Base-by-base conservation (phyloP, 1,140 invertebrate genomes). In the Magallana ariakensis region DNA sequence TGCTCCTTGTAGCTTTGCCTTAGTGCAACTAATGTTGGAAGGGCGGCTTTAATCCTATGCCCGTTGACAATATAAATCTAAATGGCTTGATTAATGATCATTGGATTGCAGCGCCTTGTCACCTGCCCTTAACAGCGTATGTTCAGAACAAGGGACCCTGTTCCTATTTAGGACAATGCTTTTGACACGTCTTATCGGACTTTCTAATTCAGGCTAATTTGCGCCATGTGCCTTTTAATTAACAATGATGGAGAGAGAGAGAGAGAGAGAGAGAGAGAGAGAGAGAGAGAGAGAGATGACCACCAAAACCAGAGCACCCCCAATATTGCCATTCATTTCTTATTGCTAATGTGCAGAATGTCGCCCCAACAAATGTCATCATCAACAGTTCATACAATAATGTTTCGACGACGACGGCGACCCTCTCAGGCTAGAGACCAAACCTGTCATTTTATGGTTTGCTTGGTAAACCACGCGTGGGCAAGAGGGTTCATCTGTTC, bases 1-100 rank as follows among this genome's bases (percentile, higher is more conserved):
- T 75, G 66, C 66, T 11, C 22, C 19, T 5, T 9, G 66, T 11
- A 26, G 19, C 66, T 46, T n/a, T 75, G 66, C 7, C 66, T 75
- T 26, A 75, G 22, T 33, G 22, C 66, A 75, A 13, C 66, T 33
- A 75, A 75, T 75, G 66, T 75, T 75, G 66, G 66, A 33, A 26
- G 66, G 66, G 11, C 66, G 66, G 22, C 9, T 75, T 75, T 75
- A 75, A 75, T 75, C 66, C 66, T 26, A 75, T 26, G 66, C 66
- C 22, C 66, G 66, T 75, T 75, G 66, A 75, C 66, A 75, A 75
- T 75, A 75, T 75, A 75, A 75, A 75, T 75, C 66, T 75, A 75
- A 75, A 75, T 75, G 66, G 66, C 66, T 75, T 75, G 66, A 75
- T 75, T 75, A 75, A 75, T 75, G 66, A 75, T 75, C 66, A 75